These are phyloP conservation scores for Melanostigma gelatinosum DNA, from an alignment of 2,113 vertebrate species.

Conservation along the genomic window DNA sequence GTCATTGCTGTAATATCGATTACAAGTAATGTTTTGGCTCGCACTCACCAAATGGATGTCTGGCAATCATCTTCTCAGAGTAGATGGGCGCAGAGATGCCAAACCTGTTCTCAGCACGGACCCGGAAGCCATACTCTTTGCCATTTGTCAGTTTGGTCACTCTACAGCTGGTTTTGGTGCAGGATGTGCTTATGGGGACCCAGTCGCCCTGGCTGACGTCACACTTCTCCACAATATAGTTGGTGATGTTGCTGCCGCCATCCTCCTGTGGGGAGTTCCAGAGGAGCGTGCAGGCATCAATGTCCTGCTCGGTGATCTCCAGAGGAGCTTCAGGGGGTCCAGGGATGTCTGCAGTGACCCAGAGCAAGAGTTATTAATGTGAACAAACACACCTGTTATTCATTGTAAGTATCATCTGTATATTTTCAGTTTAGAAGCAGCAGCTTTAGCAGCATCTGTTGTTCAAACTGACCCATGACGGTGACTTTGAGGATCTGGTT, in stretches of 20 bases:
- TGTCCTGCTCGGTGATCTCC: conserved; percentile 91
- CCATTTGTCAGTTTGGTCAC: conserved; percentile 91
- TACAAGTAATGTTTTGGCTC: neutral
- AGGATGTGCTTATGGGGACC: conserved; percentile 89
- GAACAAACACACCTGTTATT: neutral
- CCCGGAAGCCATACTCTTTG: conserved; percentile 94
- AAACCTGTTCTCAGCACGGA: conserved; percentile 96
- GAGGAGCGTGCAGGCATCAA: conserved; percentile 91
- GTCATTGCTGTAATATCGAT: neutral
- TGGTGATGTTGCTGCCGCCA: conserved; percentile 96
- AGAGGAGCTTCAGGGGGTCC: conserved; percentile 94
- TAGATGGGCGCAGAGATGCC: conserved; percentile 93
- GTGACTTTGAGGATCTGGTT: conserved; percentile 92
- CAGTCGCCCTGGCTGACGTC: conserved; percentile 94
- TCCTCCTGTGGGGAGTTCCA: conserved; percentile 96
- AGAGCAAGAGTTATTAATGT: neutral
- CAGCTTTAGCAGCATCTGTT: neutral
- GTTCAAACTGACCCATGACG: conserved; percentile 88
- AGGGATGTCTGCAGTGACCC: conserved; percentile 87
- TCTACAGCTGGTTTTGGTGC: conserved; percentile 94
- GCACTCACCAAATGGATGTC: conserved; percentile 92
- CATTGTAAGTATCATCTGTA: neutral
- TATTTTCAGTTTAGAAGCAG: neutral
- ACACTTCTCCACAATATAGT: conserved; percentile 97
- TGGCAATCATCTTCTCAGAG: conserved; percentile 91